Base-by-base conservation (phyloP, 2,888 invertebrate genomes). In the Metacarcinus magister region DNA sequence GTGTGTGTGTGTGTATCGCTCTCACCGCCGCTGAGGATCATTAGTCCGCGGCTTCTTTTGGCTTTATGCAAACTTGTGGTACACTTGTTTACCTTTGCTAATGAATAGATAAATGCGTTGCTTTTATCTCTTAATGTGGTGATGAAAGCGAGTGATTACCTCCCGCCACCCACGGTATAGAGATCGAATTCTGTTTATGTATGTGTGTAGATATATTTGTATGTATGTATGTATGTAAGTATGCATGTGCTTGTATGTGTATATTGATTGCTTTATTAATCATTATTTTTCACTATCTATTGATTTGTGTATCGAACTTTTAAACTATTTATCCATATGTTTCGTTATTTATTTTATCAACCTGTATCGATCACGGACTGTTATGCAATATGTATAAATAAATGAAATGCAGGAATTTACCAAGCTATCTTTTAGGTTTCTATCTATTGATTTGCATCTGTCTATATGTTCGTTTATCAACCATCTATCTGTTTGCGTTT, bases 1-100 rank as follows among this genome's bases (percentile, higher is more conserved):
- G 43, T 48, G 23, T 32, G 82, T 82, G 67, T 67, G 67, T 67
- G 1, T 67, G 67, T 67, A 67, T 67, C 67, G 67, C 67, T 67
- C 67, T 67, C 67, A 67, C 19, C 67, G n/a, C 67, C 2, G 1
- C 19, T 19, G n/a, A 82, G 32, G 28, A 82, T 82, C 82, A 82
- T 82, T 82, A 82, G 82, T 82, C 82, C 7, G 82, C 82, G 82
- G 82, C 82, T 82, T 82, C 82, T 32, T 82, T 82, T 82, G 32
- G 82, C 82, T 82, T 82, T 82, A 82, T 82, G 82, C 82, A 82
- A 82, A 32, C 82, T 82, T 82, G 82, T 82, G 82, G 82, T 32
- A 82, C 82, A 82, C 82, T 82, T 82, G 82, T 82, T 82, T 82
- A 82, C 82, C 82, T 82, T 82, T 82, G 82, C 82, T 82, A 82